Evolutionary conservation across 2,888 invertebrate genomes (phyloP).

Genomic region (Melipona bicolor): DNA sequence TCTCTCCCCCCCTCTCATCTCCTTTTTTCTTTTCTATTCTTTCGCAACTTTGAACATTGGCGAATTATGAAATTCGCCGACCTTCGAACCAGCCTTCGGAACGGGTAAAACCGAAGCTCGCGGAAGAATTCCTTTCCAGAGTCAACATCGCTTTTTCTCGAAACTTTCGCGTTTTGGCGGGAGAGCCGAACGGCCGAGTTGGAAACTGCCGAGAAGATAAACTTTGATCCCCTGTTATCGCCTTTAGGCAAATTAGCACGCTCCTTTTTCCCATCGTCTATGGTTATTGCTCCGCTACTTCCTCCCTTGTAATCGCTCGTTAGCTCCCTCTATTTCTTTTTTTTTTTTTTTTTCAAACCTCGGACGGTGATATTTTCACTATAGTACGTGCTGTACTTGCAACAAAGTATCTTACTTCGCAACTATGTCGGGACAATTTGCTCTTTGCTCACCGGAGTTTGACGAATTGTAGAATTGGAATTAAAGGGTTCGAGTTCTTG

Average conservation of each 20-base stretch:
- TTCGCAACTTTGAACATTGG: conserved; percentile 3
- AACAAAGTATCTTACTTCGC: not conserved
- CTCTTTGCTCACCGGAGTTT: not conserved
- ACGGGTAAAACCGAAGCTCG: not conserved
- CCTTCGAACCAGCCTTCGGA: not conserved
- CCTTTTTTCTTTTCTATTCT: not conserved
- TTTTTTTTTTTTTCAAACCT: not conserved
- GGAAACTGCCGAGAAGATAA: not conserved
- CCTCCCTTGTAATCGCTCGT: not conserved
- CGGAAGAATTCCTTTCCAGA: not conserved
- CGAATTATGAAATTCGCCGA: conserved; percentile 1
- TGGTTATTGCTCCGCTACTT: not conserved
- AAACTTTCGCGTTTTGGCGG: not conserved
- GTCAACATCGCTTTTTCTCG: not conserved
- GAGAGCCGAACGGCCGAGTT: not conserved
- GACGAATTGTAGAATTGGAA: no score
- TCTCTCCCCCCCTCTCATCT: no score
- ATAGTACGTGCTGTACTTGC: not conserved
- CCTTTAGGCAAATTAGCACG: conserved; percentile 8
- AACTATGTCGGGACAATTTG: not conserved
- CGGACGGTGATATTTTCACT: not conserved
- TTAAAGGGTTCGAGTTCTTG: no score
- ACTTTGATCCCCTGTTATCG: conserved; percentile 5
- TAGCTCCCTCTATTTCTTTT: not conserved
- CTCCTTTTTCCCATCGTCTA: not conserved